Conservation (phyloP, 2,888 invertebrate genomes). For the Melinopterus prodromus region DNA sequence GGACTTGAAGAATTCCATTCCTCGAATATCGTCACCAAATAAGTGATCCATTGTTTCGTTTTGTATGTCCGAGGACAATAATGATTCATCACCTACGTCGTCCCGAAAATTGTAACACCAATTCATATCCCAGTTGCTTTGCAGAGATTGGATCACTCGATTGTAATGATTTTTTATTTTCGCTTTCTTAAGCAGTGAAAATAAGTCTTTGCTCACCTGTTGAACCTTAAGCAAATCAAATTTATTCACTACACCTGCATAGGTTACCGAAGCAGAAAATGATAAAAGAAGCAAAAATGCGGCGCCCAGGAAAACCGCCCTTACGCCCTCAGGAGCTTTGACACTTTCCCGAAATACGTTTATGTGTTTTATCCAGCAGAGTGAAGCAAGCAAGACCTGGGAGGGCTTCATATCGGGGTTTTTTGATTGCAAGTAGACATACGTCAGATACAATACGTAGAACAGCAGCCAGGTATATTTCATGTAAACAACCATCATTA, state of each 20-base stretch:
- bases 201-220: constrained; percentile 28
- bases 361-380: constrained; percentile 7
- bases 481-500: constrained; percentile 28
- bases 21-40: constrained; percentile 19
- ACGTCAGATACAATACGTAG: constrained; percentile 25
- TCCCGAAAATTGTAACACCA: constrained; percentile 31
- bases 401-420: not conserved
- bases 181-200: constrained; percentile 19
- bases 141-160: not conserved
- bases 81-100: constrained; percentile 7
- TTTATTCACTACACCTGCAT: constrained; percentile 19
- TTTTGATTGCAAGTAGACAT: not conserved
- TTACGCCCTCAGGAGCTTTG: not conserved
- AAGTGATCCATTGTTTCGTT: constrained; percentile 28
- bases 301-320: not conserved
- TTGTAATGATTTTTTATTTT: constrained; percentile 21
- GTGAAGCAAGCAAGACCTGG: not conserved
- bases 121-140: constrained; percentile 38
- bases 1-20: constrained; percentile 33
- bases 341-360: not conserved
- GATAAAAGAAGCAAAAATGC: not conserved
- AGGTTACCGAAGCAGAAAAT: constrained; percentile 18
- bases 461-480: constrained; percentile 28
- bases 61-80: constrained; percentile 33
- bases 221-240: constrained; percentile 26